phyloP scores from a whole-genome alignment of 1,140 invertebrate genomes.

The Bombus turneri region DNA sequence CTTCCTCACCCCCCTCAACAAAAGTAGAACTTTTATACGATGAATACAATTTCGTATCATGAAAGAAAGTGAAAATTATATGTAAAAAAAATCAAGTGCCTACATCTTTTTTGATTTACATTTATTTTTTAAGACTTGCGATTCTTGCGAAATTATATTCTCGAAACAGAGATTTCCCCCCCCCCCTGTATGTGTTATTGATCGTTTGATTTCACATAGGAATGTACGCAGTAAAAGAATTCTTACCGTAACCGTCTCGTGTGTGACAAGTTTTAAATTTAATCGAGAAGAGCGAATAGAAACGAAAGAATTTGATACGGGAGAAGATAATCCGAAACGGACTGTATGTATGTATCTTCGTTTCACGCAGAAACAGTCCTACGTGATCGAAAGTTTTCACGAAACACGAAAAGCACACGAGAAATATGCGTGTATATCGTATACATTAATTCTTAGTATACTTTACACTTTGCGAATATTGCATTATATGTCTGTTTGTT shows the following conservation, averaged over 20 bases:
- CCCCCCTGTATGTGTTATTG: background rate
- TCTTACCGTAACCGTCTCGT: conserved; percentile 50
- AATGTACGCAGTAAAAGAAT: conserved; percentile 40
- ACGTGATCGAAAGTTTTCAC: conserved; percentile 66
- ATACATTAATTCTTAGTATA: conserved; percentile 76
- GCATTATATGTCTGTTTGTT: conserved; percentile 78
- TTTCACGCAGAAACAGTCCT: conserved; percentile 67
- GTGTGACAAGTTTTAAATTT: conserved; percentile 51
- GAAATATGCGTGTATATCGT: conserved; percentile 71
- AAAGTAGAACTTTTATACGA: conserved; percentile 23
- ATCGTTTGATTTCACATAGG: background rate
- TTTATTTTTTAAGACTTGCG: conserved; percentile 11
- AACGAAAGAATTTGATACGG: conserved; percentile 60
- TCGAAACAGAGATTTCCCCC: background rate
- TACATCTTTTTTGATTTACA: conserved; percentile 21
- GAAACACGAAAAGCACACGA: conserved; percentile 42
- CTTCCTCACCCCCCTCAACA: too few relatives aligned
- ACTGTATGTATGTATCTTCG: conserved; percentile 66
- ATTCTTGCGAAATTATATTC: background rate
- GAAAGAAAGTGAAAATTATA: conserved; percentile 38
- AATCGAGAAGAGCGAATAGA: background rate
- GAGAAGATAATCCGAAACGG: conserved; percentile 67
- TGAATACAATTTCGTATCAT: conserved; percentile 9
- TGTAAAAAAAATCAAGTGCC: conserved; percentile 37
- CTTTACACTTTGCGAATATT: conserved; percentile 77